These are phyloP conservation scores for Garrulus glandarius DNA, from an alignment of 2,797 vertebrate genomes.

Conservation along the genomic window DNA sequence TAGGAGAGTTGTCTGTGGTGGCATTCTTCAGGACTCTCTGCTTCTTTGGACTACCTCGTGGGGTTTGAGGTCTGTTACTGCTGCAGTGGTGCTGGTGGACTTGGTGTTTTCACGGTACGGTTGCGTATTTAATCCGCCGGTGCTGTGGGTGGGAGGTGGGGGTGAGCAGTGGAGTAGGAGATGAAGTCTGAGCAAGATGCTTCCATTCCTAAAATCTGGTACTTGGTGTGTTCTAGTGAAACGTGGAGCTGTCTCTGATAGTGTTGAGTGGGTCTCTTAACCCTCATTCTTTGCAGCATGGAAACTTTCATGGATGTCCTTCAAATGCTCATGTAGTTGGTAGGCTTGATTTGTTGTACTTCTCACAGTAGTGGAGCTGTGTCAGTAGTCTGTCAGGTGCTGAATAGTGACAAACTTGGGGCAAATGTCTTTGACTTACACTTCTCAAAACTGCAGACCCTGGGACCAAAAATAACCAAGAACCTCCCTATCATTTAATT, in stretches of 20 bases:
- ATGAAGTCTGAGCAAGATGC: constrained; percentile 33
- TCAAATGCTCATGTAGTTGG: constrained; percentile 33
- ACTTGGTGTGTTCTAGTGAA: constrained; percentile 48
- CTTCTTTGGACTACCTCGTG: constrained; percentile 70
- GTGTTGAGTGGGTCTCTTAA: constrained; percentile 53
- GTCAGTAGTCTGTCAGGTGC: constrained; percentile 18
- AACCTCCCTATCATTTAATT: background rate
- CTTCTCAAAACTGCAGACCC: constrained; percentile 62
- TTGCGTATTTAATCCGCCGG: constrained; percentile 13
- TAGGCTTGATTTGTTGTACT: constrained; percentile 4
- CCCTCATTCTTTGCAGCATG: constrained; percentile 29
- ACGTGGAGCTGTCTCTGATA: constrained; percentile 10
- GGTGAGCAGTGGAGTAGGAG: constrained; percentile 10
- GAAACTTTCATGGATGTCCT: background rate
- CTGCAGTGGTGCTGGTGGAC: constrained; percentile 5
- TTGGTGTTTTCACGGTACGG: constrained; percentile 10
- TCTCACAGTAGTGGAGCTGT: background rate
- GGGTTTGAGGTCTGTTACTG: constrained; percentile 46
- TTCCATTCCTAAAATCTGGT: constrained; percentile 39
- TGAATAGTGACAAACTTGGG: constrained; percentile 13
- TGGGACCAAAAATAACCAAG: constrained; percentile 23
- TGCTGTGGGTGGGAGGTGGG: background rate
- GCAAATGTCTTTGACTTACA: constrained; percentile 1
- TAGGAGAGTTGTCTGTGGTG: background rate
- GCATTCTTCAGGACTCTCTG: constrained; percentile 31